Evolutionary conservation across 2,113 vertebrate genomes (phyloP), one percentile per base, ranked within the genome.

Genomic region (Bufo gargarizans): DNA sequence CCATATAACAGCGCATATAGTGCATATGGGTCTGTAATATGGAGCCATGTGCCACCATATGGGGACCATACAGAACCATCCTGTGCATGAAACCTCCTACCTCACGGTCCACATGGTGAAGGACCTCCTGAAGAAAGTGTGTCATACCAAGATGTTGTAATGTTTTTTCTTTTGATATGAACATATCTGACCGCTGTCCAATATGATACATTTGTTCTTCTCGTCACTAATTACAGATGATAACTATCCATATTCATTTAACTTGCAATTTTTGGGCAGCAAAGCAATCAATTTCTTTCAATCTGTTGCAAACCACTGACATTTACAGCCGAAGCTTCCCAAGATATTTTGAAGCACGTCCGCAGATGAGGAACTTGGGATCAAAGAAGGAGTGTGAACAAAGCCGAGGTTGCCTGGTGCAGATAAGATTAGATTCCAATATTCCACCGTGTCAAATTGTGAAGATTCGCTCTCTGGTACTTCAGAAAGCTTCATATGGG

Each of bases 401-500:
- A 84, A 89, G 80, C 87, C 45, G 20, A 83, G 82, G 72, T 89
- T 89, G 81, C 72, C 59, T 65, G 71, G 71, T 78, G 59, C 59
- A 77, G 50, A 77, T 89, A 89, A 78, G 87, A 84, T 89, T 89
- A 58, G 71, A 82, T 89, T 84, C 59, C 84, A 84, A 56, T 45
- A 84, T 74, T 67, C 13, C 59, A 84, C 74, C 50, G n/a, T 43
- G 69, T 74, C 87, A 78, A 78, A 84, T 83, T 84, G 87, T 69
- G 63, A 67, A 47, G 72, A 55, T 72, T 22, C 20, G 13, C 47
- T 82, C 69, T 67, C 47, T 47, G 77, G 65, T 10, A 74, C 71
- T 78, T 78, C 49, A 63, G 56, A 45, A 58, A 53, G 55, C 59
- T 22, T 58, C n/a, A 14, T 81, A 17, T 76, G 17, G 72, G 71